Evolutionary conservation across 64 coral and sea anemone species (phyloP), one percentile per base, ranked within the genome.

Genomic region (Stichodactyla helianthus): DNA sequence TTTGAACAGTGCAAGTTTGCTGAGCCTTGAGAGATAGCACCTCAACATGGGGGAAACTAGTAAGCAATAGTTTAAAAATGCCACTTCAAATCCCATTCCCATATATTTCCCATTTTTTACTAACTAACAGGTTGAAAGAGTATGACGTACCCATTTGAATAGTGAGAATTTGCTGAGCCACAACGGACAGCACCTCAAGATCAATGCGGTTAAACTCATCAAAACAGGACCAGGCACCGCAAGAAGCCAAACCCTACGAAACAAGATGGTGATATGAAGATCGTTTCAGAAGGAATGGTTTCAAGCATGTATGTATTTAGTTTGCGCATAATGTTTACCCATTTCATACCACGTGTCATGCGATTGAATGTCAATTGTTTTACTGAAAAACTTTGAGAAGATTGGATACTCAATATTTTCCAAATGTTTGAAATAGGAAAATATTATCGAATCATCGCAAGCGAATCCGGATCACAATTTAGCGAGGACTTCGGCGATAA

Each of bases 201-300:
- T 95, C 93, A 88, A 99, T 99, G 80, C 96, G 96, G 80, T 99
- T 99, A 59, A 99, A 99, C 71, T 99, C 96, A 78, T 99, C 96
- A 89, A 99, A 99, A 76, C 96, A 99, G 17, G 93, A 95, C 96
- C 96, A 99, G 2, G 96, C 96, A 5, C 96, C 96, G 64, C 93
- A 95, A 10, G 93, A 95, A 25, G 96, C 96, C 52, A 99, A 85
- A 77, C 96, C 96, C 93, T 99, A 71, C 7, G 4, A 74, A 68
- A 68, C 19, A 31, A 74, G 7, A 31, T 10, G 25, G 25, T 74
- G 11, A 74, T 74, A 20, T 68, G 18, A 74, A 19, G 12, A 11
- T 74, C 22, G 4, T 11, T 74, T 23, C 68, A 74, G 4, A 31
- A 31, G 6, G 10, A 27, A n/a, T 26, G 22, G 19, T 70, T 70